These are phyloP conservation scores for Gouania willdenowi DNA, from an alignment of 2,797 vertebrate genomes.

Conservation along the genomic window DNA sequence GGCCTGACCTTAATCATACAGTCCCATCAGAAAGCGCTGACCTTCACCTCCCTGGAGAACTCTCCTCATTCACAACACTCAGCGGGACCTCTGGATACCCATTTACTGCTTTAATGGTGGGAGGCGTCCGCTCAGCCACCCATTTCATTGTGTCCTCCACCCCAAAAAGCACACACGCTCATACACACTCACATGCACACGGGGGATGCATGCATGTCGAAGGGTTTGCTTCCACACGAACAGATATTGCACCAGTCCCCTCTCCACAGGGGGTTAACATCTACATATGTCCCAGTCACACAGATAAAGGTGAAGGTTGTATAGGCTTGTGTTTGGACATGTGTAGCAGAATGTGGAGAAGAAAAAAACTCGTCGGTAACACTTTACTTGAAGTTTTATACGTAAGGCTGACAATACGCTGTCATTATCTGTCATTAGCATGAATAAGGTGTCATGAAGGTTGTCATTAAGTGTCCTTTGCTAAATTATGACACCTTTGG, in stretches of 20 bases:
- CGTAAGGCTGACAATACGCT: no score
- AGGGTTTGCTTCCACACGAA: slow-evolving; percentile 33
- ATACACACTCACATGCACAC: background rate
- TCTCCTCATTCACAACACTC: slow-evolving; percentile 70
- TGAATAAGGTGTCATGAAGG: no score
- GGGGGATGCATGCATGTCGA: slow-evolving; percentile 9
- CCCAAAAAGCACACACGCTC: background rate
- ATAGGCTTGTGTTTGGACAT: background rate
- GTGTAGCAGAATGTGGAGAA: background rate
- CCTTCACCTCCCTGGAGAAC: slow-evolving; percentile 71
- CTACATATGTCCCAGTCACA: slow-evolving; percentile 62
- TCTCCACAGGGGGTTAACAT: slow-evolving; percentile 58
- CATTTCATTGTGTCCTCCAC: slow-evolving; percentile 70
- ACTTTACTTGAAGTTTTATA: no score
- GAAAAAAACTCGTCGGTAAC: no score
- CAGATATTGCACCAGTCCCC: slow-evolving; percentile 17
- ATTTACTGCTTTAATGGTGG: slow-evolving; percentile 76
- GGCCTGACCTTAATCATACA: slow-evolving; percentile 76
- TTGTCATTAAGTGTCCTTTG: no score
- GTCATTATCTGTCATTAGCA: no score
- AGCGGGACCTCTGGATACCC: slow-evolving; percentile 57
- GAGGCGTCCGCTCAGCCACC: slow-evolving; percentile 66
- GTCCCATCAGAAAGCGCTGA: slow-evolving; percentile 74
- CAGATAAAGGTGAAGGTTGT: slow-evolving; percentile 37
- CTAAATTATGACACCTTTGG: no score